Base-by-base conservation (phyloP, 1,140 invertebrate species). In the Sminthurinus signatus region DNA sequence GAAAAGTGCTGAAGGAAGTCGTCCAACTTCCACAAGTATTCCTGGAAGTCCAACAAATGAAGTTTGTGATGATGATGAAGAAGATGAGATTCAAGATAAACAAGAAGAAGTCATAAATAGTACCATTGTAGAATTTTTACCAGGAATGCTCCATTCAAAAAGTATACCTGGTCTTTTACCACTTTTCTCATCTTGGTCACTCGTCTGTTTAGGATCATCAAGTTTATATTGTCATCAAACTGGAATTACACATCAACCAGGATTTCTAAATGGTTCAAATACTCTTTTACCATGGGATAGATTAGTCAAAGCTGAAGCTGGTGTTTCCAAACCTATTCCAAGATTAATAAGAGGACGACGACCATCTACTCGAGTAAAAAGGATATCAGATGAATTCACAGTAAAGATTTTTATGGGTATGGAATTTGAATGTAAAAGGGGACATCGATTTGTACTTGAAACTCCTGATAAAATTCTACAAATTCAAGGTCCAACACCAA, bases 321-420 rank as follows among this genome's bases (percentile, higher is more conserved):
- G 69, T 8, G 69, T 69, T 2, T 43, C 62, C 2, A 71, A 65
- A 58, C 61, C 52, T 10, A 42, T 67, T 17, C 66, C 67, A 10
- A 43, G 60, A 46, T 23, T 50, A 10, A 57, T 60, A 28, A 12
- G 60, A 17, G 66, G 62, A 14, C 52, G 60, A 43, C 57, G 43
- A 44, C 62, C 56, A n/a, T 28, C 32, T 0, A 64, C 28, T 25
- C 39, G 55, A 64, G 31, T 63, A 3, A 62, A 55, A 43, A 14
- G 66, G 52, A 61, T 65, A 39, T 25, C 43, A 73, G 25, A 76
- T 31, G 83, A 85, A 71, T 85, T 94, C 73, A 86, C 86, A 12
- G 88, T 96, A 1, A 94, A 97, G 77, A 89, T 98, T 65, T 99
- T 96, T 75, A 84, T 98, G 64, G 95, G 96, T 1, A 86, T 93